Conservation (phyloP, 1,140 invertebrate genomes). For the Subanguina moxae region DNA sequence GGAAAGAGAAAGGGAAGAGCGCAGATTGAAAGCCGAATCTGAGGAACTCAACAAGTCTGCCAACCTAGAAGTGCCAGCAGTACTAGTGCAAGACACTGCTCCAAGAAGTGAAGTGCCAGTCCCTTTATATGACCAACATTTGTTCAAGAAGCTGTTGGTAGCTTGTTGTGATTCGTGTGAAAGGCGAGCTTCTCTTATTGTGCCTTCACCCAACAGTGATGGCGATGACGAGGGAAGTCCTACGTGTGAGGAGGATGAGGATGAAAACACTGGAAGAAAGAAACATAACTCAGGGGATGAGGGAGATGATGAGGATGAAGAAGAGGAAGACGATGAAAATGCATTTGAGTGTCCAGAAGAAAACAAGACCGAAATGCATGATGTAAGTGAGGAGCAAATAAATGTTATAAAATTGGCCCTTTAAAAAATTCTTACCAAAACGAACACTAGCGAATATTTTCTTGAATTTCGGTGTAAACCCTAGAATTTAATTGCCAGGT, state of each 20-base stretch:
- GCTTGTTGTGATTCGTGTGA: conserved; percentile 56
- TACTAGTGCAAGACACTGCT: background rate
- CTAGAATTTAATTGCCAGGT: no score
- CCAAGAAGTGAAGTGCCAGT: background rate
- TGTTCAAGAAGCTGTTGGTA: conserved; percentile 55
- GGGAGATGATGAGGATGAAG: conserved; percentile 19
- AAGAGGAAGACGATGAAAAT: conserved; percentile 41
- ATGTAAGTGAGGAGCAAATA: no score
- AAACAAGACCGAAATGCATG: conserved; percentile 55
- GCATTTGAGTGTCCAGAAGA: conserved; percentile 52
- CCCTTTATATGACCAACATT: conserved; percentile 27
- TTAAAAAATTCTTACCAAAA: background rate
- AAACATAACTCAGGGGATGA: background rate
- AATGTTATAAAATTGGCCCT: no score
- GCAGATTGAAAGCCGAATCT: background rate
- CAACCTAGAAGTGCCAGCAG: background rate
- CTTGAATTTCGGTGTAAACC: background rate
- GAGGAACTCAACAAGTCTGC: background rate
- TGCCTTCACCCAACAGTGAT: background rate
- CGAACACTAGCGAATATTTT: background rate
- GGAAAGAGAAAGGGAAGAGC: conserved; percentile 43
- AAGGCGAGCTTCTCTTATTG: conserved; percentile 45
- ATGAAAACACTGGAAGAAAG: conserved; percentile 3
- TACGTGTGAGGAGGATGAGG: conserved; percentile 5
- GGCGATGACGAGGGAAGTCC: background rate